Base-by-base conservation (phyloP, 2,797 vertebrate genomes). In the Lepus townsendii region DNA sequence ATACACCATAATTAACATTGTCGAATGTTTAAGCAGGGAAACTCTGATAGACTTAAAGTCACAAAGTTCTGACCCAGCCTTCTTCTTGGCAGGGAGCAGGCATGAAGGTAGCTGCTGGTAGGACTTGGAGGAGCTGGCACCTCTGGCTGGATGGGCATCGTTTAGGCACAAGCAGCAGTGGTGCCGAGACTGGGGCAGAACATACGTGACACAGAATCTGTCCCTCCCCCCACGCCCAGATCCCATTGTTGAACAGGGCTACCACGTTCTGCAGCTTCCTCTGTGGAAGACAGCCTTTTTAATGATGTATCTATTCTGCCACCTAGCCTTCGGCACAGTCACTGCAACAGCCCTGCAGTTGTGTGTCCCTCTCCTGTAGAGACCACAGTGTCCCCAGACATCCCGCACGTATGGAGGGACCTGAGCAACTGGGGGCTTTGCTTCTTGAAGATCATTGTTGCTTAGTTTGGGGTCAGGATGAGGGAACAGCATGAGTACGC, bases 231-330 rank as follows among this genome's bases (percentile, higher is more conserved):
- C 2, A 1, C 0, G 14, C 30, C 57, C 54, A 5, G 9, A n/a
- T 24, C 52, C 80, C 17, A 3, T 35, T 26, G 57, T 68, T 72
- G 50, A 62, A 88, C 47, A 38, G 52, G 83, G 72, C 14, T 8
- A 30, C n/a, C 42, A 9, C 32, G 0, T 0, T 52, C 54, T 26
- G 60, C 32, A 69, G 9, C 42, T n/a, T n/a, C n/a, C 6, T 20
- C 63, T 57, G 35, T 4, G 0, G 14, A 19, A 30, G 54, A 95
- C 77, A 1, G 1, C 30, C 42, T 76, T 88, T 80, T 62, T 10
- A 96, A 66, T 65, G 97, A 95, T 22, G 98, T 98, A 98, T 98
- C 98, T 95, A 98, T 83, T 93, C 98, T 98, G 98, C 98, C 98
- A 98, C 98, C 98, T 98, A 98, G 98, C 98, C 97, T 96, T 98